Percentiles rank a stretch among this genome's conserved stretches.
Conservation (phyloP, 2,113 vertebrate species). For the Apaloderma vittatum region DNA sequence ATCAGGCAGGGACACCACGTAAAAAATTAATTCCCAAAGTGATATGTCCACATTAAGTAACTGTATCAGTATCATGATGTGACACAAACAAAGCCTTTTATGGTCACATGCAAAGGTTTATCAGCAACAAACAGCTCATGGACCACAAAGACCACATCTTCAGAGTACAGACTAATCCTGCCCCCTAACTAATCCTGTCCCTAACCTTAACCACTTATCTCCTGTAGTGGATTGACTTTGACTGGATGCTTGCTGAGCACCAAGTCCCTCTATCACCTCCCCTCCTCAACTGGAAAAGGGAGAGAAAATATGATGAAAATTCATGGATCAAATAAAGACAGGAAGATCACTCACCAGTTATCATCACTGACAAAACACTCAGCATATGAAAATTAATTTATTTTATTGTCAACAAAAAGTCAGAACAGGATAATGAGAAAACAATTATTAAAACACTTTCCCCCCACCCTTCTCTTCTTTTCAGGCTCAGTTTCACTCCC, state of each 20-base stretch:
- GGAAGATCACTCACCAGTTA: neutral
- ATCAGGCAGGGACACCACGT: neutral
- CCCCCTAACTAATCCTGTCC: neutral
- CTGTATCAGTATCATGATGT: neutral
- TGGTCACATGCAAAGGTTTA: neutral
- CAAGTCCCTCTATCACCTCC: neutral
- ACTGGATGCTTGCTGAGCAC: neutral
- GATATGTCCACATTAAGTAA: neutral
- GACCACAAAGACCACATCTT: neutral
- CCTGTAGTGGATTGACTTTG: neutral
- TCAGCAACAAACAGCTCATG: too few relatives aligned
- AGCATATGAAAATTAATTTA: neutral
- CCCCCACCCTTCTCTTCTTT: too few relatives aligned
- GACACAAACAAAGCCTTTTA: neutral
- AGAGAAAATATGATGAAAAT: neutral
- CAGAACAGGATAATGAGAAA: neutral
- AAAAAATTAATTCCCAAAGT: neutral
- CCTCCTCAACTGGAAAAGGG: neutral
- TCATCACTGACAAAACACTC: neutral
- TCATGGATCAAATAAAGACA: fast-evolving
- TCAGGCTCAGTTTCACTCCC: too few relatives aligned
- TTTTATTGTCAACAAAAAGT: neutral
- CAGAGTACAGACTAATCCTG: too few relatives aligned
- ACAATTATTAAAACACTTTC: neutral
- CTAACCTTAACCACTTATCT: neutral